Evolutionary conservation across 1,140 invertebrate species (phyloP), one percentile per base, ranked within the genome.

Genomic region (Drosophila athabasca): DNA sequence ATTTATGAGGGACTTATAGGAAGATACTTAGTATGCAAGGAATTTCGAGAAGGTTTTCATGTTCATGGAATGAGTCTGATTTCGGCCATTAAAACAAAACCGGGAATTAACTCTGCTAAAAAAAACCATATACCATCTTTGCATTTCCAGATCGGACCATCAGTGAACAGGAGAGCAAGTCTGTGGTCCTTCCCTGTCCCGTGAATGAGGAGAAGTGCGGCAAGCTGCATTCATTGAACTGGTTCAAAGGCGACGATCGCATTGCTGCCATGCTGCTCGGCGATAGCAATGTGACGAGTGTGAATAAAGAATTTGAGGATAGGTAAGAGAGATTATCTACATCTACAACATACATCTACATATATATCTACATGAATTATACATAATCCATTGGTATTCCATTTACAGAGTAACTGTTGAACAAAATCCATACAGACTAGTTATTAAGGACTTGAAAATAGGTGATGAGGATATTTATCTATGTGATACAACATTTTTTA

Each of bases 211-310:
- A 94, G 8, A 94, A 94, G 72, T 98, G 97, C 83, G 96, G 96
- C 1, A 94, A 95, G 48, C 94, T 97, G 77, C 96, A 97, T 93
- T 97, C 95, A 85, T 95, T 97, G 80, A 97, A 97, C 92, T 98
- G 96, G 96, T 97, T 97, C 92, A 95, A 95, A 74, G 95, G 95
- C 46, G 94, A 95, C 54, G 94, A 94, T 59, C 93, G 97, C 51
- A 96, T 97, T 64, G 97, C 96, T 92, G 96, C 97, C 62, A 88
- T 91, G 84, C 96, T 96, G 92, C 96, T 96, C 76, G 96, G 96
- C 64, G 93, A 94, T 39, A 95, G 94, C 29, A 94, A 94, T 53
- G 94, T 96, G 39, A 90, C 90, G 5, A 91, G 73, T 59, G 94
- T 95, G 60, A 93, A 94, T 60, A 94, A 95, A 35, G 95, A 96